Conservation (phyloP, 2,888 invertebrate species). For the Lepidocyrtinus sp. region DNA sequence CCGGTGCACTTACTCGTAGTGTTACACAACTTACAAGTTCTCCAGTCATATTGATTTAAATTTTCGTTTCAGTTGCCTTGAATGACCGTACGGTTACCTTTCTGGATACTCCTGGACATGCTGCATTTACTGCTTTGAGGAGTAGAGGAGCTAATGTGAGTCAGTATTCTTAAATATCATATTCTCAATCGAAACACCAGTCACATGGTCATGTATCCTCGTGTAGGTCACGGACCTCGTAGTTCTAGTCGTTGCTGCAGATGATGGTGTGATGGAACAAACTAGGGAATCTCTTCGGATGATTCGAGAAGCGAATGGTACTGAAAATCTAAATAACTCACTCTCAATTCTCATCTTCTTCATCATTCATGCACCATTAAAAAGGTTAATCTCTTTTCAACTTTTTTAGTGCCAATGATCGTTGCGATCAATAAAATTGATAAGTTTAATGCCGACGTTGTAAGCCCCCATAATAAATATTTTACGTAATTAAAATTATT, state of each 20-base stretch:
- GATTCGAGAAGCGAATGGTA: constrained; percentile 84
- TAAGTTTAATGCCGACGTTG: constrained; percentile 90
- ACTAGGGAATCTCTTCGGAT: constrained; percentile 92
- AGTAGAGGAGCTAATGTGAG: constrained; percentile 88
- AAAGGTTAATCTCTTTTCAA: not conserved
- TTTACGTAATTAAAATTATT: not conserved
- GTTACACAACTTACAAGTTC: constrained; percentile 80
- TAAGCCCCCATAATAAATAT: constrained; percentile 73
- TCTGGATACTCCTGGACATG: constrained; percentile 99
- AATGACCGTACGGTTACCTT: constrained; percentile 88
- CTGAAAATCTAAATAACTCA: constrained; percentile 24
- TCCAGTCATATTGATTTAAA: constrained; percentile 90
- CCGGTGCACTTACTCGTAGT: no score
- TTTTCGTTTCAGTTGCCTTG: constrained; percentile 76
- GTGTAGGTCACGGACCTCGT: constrained; percentile 87
- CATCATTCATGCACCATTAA: no score
- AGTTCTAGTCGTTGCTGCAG: constrained; percentile 96
- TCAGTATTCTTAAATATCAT: no score
- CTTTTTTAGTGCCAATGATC: constrained; percentile 87
- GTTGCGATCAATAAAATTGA: constrained; percentile 99
- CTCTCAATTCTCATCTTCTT: not conserved
- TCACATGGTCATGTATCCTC: not conserved
- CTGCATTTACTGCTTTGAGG: constrained; percentile 95
- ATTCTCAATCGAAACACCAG: no score
- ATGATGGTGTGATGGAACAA: constrained; percentile 99